Evolutionary conservation across 2,888 invertebrate species (phyloP).

Genomic region (Silvanus unidentatus): DNA sequence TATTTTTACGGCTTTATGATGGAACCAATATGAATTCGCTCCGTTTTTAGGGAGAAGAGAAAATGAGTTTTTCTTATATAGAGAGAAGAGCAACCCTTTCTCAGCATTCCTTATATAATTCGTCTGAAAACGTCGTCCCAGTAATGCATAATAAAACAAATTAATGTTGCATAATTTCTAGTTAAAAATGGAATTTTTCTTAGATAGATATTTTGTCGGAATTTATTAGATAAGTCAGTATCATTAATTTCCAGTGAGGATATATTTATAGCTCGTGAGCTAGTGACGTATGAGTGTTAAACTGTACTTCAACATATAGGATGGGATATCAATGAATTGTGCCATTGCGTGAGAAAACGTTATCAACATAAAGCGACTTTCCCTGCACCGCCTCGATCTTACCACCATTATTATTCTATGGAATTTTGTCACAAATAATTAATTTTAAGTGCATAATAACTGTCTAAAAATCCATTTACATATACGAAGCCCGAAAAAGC

Average conservation of each 20-base stretch:
- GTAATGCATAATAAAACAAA: no score
- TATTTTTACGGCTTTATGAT: no score
- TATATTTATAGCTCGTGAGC: constrained; percentile 29
- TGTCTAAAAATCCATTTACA: constrained; percentile 18
- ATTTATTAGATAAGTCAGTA: constrained; percentile 21
- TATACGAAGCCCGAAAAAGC: constrained; percentile 1
- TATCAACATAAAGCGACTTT: constrained; percentile 26
- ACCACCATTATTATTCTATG: constrained; percentile 17
- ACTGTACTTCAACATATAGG: constrained; percentile 25
- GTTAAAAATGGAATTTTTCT: constrained; percentile 1
- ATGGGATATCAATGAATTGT: constrained; percentile 32
- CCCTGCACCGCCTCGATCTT: constrained; percentile 15
- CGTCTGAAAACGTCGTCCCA: no score
- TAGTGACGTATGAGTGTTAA: constrained; percentile 31
- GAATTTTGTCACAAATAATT: constrained; percentile 30
- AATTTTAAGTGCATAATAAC: constrained; percentile 24
- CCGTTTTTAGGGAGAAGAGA: no score
- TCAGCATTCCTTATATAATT: no score
- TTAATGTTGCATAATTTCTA: no score
- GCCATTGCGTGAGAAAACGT: constrained; percentile 31
- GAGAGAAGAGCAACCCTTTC: no score
- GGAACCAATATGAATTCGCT: no score
- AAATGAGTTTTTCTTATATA: no score
- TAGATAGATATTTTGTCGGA: constrained; percentile 9
- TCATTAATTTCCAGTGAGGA: constrained; percentile 20